Base-by-base conservation (phyloP, 1,140 invertebrate species). In the Babylonia areolata region DNA sequence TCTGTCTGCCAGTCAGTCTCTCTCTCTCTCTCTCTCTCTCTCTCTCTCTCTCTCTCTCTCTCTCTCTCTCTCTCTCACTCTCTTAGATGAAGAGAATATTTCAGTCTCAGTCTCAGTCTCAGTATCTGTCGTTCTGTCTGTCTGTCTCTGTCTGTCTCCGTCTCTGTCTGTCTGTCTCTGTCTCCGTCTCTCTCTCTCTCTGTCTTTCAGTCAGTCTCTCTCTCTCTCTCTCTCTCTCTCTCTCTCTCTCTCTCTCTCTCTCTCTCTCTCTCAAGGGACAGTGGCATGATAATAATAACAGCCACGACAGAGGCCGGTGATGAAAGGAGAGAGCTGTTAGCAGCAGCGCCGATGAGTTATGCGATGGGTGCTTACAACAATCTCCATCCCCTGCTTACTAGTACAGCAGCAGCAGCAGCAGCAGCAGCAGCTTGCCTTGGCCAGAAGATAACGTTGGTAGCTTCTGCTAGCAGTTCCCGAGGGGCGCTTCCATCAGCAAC, bases 41-140 rank as follows among this genome's bases (percentile, higher is more conserved):
- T 31, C 33, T n/a, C n/a, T 73, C 69, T 73, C 69, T 73, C 69
- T 37, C 69, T 73, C 69, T 73, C 69, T 73, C 69, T 73, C 69
- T 73, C n/a, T 73, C n/a, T 73, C n/a, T 73, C 69, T 35, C 69
- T 73, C n/a, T 73, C 69, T 73, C 69, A 11, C 69, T 73, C 69
- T 73, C 69, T 73, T 31, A n/a, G n/a, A n/a, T n/a, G n/a, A n/a
- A n/a, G n/a, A n/a, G n/a, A n/a, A n/a, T n/a, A n/a, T n/a, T n/a
- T n/a, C n/a, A n/a, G n/a, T 73, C 69, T 73, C 69, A 11, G 28
- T 73, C 69, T 73, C 69, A 33, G 28, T 73, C 69, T 73, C n/a
- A 3, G 6, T 73, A n/a, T 37, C 71, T 73, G 31, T 73, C 71
- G 33, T 31, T 73, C 71, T 73, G 31, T 37, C 9, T 73, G 0